Evolutionary conservation across 2,888 invertebrate species (phyloP).

Genomic region (Rhagonycha lutea): DNA sequence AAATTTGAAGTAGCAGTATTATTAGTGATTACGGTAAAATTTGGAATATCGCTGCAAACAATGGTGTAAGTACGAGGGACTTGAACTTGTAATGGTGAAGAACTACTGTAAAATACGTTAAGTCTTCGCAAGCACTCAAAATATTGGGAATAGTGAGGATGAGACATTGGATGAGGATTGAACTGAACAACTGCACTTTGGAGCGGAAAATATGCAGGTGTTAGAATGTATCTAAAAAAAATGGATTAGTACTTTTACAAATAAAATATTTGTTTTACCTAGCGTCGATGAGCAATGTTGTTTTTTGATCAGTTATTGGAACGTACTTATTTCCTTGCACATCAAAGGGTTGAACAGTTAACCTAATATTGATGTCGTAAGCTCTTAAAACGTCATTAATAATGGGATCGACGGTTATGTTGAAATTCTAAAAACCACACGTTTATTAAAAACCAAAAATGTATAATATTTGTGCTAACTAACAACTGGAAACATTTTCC

Average conservation of each 20-base stretch:
- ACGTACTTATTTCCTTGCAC: not conserved
- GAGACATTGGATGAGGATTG: not conserved
- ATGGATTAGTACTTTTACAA: not conserved
- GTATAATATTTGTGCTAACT: not conserved
- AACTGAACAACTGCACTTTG: not conserved
- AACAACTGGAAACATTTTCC: slow-evolving; percentile 10
- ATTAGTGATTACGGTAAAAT: not conserved
- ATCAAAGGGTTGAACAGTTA: not conserved
- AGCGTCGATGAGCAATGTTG: not conserved
- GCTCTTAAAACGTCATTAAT: not conserved
- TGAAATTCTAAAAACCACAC: not conserved
- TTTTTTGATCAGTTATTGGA: not conserved
- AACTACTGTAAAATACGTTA: not conserved
- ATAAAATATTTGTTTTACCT: not conserved
- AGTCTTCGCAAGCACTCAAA: not conserved
- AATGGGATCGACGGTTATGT: not conserved
- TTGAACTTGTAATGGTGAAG: not conserved
- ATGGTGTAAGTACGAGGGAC: not conserved
- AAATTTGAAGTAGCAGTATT: not conserved
- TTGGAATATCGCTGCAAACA: not conserved
- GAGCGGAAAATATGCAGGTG: not conserved
- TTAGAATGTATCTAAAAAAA: not conserved
- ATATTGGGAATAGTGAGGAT: not conserved
- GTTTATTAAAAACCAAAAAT: not conserved
- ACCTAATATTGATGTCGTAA: not conserved